Conservation (phyloP, 2,888 invertebrate species). For the Aphrophora alni region DNA sequence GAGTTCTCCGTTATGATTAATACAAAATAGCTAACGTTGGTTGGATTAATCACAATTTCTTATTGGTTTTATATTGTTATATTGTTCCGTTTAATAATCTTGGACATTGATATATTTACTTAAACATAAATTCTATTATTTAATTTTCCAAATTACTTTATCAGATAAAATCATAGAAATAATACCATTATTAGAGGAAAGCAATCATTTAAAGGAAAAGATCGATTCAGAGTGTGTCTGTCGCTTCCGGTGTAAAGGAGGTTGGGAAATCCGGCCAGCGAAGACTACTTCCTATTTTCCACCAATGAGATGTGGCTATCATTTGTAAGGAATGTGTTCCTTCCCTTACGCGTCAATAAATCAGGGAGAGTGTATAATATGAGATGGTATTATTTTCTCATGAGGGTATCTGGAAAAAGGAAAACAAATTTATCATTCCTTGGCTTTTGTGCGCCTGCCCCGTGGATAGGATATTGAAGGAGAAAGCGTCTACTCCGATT, state of each 20-base stretch:
- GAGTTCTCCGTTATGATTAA: no score
- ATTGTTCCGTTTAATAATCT: no score
- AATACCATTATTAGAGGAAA: neutral
- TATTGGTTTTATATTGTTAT: no score
- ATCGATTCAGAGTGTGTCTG: neutral
- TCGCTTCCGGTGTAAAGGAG: conserved; percentile 2
- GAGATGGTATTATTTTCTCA: conserved; percentile 2
- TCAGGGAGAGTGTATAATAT: neutral
- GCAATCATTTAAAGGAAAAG: neutral
- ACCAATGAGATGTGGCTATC: neutral
- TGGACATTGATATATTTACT: no score
- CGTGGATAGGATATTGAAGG: neutral
- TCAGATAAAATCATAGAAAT: neutral
- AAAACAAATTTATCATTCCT: neutral
- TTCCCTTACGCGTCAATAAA: neutral
- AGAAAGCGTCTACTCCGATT: no score
- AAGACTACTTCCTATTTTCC: neutral
- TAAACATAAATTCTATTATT: no score
- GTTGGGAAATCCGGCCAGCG: neutral
- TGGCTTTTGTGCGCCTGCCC: neutral
- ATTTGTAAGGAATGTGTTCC: conserved; percentile 9
- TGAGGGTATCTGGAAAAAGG: conserved; percentile 2
- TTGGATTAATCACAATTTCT: no score
- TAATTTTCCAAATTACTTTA: no score
- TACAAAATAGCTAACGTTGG: no score